A percentile compares a stretch with the other conserved stretches of the same genome.
These are phyloP conservation scores for Chlorops oryzae DNA, from an alignment of 1,140 invertebrate genomes.

Conservation along the genomic window DNA sequence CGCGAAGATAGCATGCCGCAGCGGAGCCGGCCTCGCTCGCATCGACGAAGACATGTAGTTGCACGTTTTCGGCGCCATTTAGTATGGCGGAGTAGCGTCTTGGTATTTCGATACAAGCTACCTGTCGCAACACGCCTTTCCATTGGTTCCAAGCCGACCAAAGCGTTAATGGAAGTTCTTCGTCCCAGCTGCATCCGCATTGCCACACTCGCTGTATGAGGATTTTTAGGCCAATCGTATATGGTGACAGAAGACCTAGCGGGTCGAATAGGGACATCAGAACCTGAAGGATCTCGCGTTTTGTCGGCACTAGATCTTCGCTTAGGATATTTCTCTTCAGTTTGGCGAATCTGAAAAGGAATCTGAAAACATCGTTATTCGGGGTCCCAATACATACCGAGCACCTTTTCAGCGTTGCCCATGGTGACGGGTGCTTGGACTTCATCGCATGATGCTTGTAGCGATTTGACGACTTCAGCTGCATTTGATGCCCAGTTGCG, in stretches of 20 bases:
- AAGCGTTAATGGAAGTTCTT: neutral
- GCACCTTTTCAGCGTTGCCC: constrained; percentile 7
- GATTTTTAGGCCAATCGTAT: constrained; percentile 37
- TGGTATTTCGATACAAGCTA: too few relatives aligned
- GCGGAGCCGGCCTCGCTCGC: too few relatives aligned
- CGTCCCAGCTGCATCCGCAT: neutral
- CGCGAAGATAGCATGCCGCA: too few relatives aligned
- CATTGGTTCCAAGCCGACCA: neutral
- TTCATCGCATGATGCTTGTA: neutral
- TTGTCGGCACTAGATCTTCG: constrained; percentile 22
- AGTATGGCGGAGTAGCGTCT: too few relatives aligned
- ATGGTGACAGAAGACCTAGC: constrained; percentile 37
- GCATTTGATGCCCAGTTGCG: constrained; percentile 11
- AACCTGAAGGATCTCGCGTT: constrained; percentile 22
- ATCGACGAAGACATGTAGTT: too few relatives aligned
- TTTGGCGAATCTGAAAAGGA: constrained; percentile 7
- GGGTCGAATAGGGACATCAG: constrained; percentile 41
- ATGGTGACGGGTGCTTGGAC: constrained; percentile 7
- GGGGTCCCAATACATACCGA: too few relatives aligned
- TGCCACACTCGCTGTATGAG: constrained; percentile 42
- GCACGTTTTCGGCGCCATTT: too few relatives aligned
- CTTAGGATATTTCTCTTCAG: neutral
- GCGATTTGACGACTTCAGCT: too few relatives aligned
- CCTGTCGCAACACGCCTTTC: too few relatives aligned
- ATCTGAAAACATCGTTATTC: constrained; percentile 7